These are phyloP conservation scores for Phacellophora camtschatica DNA, from an alignment of 30 jellyfish, hydroid and myxozoan species.

Conservation along the genomic window DNA sequence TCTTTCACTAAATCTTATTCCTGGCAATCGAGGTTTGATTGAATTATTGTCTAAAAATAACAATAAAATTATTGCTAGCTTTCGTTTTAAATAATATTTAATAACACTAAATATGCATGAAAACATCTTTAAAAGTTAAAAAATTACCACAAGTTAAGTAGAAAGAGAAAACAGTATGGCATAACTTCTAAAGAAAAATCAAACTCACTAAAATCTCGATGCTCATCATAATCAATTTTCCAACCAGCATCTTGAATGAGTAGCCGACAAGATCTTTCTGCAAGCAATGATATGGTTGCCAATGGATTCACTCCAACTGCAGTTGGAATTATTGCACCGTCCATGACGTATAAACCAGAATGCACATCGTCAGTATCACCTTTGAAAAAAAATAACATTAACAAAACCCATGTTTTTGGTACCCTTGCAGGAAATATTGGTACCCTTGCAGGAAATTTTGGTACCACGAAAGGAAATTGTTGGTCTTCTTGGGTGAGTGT, in stretches of 20 bases:
- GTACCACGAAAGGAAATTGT: no score
- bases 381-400: no score
- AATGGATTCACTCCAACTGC: slow-evolving; percentile 58
- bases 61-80: no score
- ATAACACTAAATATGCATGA: no score
- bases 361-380: slow-evolving; percentile 29
- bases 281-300: slow-evolving; percentile 24
- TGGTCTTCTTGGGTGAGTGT: no score
- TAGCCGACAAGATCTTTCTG: slow-evolving; percentile 57
- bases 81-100: no score
- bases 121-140: no score
- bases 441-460: no score
- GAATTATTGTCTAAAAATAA: no score
- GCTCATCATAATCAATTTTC: slow-evolving; percentile 19
- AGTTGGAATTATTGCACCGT: slow-evolving; percentile 45
- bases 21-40: no score
- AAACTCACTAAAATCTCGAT: background rate
- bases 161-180: background rate
- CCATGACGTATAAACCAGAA: slow-evolving; percentile 62
- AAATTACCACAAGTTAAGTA: background rate
- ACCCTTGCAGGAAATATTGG: no score
- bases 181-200: background rate
- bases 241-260: slow-evolving; percentile 22
- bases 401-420: no score
- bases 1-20: slow-evolving; percentile 39